Evolutionary conservation across 2,888 invertebrate species (phyloP), one percentile per base, ranked within the genome.

Genomic region (Hemaris fuciformis): DNA sequence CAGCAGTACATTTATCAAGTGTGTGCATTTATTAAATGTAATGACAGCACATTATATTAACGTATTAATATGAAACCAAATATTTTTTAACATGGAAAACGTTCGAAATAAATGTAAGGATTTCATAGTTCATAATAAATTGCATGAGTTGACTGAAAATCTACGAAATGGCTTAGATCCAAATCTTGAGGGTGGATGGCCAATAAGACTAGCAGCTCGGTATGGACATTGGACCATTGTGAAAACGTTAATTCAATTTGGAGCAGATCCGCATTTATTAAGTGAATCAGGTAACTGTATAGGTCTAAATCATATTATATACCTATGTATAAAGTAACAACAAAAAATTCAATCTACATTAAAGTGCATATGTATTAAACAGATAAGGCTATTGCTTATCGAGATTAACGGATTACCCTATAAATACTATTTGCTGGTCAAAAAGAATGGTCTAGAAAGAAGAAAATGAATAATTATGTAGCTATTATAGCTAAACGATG

Each of bases 211-310:
- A 64, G 91, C 91, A 43, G 91, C 92, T 61, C 81, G 91, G 18
- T 76, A 83, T 64, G 92, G 91, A 20, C 78, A 76, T 61, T 79
- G 74, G 64, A 69, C 69, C 13, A 79, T 89, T 63, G 91, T 90
- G 6, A 85, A 83, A 74, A 68, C 70, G 25, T 76, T 92, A 48
- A 71, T 91, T 42, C 85, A 83, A 67, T 83, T 80, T 74, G 89
- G 91, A 57, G 91, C 91, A 25, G 86, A 91, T 77, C 91, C 91
- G 57, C 89, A 91, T 72, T 68, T 87, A 61, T 65, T 90, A 56
- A 85, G 87, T 65, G 86, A 87, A 76, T 80, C 90, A 56, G 92
- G 92, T 91, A 69, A 83, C n/a, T n/a, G n/a, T n/a, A n/a, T n/a
- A n/a, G n/a, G n/a, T n/a, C n/a, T n/a, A n/a, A n/a, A n/a, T n/a